phyloP scores from a whole-genome alignment of 2,888 invertebrate genomes.

The Limnephilus auricula region DNA sequence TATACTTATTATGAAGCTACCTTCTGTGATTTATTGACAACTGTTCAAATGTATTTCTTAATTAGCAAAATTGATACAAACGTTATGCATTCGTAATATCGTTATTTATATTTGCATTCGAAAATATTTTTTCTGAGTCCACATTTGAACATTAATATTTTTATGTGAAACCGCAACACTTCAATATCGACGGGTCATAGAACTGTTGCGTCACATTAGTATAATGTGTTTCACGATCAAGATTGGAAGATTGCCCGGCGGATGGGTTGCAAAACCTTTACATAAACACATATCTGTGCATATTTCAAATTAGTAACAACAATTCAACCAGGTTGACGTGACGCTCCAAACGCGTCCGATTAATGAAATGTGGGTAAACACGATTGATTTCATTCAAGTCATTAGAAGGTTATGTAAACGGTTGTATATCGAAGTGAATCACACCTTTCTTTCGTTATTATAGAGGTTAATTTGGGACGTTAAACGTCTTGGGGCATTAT shows the following conservation, averaged over 20 bases:
- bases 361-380: background rate
- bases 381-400: background rate
- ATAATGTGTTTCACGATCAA: background rate
- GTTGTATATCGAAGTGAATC: background rate
- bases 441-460: too few species aligned
- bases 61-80: background rate
- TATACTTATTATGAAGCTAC: too few species aligned
- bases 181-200: background rate
- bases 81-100: background rate
- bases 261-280: background rate
- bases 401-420: background rate
- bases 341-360: background rate
- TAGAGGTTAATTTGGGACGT: background rate
- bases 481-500: background rate
- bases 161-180: background rate
- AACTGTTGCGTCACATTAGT: background rate
- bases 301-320: background rate
- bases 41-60: too few species aligned
- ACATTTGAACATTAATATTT: background rate
- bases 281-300: background rate
- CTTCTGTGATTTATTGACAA: too few species aligned
- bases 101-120: background rate
- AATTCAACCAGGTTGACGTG: background rate
- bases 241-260: constrained; percentile 2
- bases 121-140: background rate